A percentile compares a stretch with the other conserved stretches of the same genome.
These are phyloP conservation scores for Lysandra coridon DNA, from an alignment of 2,888 invertebrate genomes.

Conservation along the genomic window DNA sequence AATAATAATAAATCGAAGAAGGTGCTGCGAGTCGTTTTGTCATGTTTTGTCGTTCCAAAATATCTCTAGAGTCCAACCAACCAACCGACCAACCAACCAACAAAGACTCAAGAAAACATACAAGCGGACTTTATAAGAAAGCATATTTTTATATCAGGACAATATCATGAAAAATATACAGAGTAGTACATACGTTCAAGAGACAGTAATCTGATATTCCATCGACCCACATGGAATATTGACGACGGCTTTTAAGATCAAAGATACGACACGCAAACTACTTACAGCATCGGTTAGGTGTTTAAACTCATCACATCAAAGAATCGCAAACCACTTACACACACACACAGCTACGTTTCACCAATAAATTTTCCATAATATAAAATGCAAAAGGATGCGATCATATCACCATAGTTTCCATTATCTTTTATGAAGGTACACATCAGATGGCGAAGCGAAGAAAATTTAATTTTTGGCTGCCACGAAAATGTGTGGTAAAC, in stretches of 20 bases:
- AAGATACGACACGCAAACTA: conserved; percentile 25
- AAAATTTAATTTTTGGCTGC: conserved; percentile 20
- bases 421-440: background rate
- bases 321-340: background rate
- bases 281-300: conserved; percentile 1
- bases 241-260: conserved; percentile 8
- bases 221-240: conserved; percentile 28
- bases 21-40: too few relatives aligned
- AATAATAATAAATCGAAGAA: too few relatives aligned
- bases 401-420: background rate
- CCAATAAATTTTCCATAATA: background rate
- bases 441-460: background rate
- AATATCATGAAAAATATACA: background rate
- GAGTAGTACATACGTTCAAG: background rate
- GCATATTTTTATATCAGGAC: background rate
- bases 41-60: too few relatives aligned
- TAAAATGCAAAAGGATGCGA: background rate
- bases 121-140: too few relatives aligned
- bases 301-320: background rate
- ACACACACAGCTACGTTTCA: too few relatives aligned
- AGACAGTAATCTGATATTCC: background rate
- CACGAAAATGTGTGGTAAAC: conserved; percentile 4
- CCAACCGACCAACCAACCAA: too few relatives aligned
- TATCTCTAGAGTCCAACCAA: too few relatives aligned
- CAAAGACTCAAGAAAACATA: too few relatives aligned